Base-by-base conservation (phyloP, 2,113 vertebrate genomes). In the Seriola rivoliana region DNA sequence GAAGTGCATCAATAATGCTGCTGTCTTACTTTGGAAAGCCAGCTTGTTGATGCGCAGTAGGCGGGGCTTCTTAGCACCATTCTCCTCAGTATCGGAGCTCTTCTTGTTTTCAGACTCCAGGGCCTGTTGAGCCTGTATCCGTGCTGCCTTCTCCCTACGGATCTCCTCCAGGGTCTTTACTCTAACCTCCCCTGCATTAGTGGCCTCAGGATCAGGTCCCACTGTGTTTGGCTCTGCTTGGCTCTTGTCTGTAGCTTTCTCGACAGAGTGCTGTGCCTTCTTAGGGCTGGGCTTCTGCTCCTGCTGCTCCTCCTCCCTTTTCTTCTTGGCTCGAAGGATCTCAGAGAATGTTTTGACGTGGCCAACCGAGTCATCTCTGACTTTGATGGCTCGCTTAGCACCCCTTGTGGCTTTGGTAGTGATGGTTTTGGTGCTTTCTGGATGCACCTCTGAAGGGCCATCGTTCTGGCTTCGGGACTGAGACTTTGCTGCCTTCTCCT, bases 131-230 rank as follows among this genome's bases (percentile, higher is more conserved):
- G 91, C 90, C 89, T 96, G 97, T 64, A 93, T 78, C 68, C 96
- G 87, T 14, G 95, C 94, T 1, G 98, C 96, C 80, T 99, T 99
- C 89, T 99, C 98, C 76, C 92, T 94, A 62, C 96, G 97, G 83
- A 99, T 99, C 82, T 99, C 97, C 59, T 98, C 97, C 78, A 99
- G 50, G 0, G 98, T 99, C 93, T 99, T 99, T 1, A 99, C 94
- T 8, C 80, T 73, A 1, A 99, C 93, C 4, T 95, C 95, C 0
- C 38, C 78, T 8, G 9, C 1, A 2, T 75, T 69, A 2, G 62
- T 0, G 4, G 25, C 17, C 48, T 36, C 89, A 82, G 0, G 42
- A 14, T 14, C 23, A 12, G 77, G 50, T 4, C 5, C 36, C 0
- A 11, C 42, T 5, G 44, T 2, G 4, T 78, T 76, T 0, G 54